Percentiles rank a stretch among this genome's conserved stretches.
Conservation (phyloP, 2,797 vertebrate genomes). For the Tauraco hartlaubi region DNA sequence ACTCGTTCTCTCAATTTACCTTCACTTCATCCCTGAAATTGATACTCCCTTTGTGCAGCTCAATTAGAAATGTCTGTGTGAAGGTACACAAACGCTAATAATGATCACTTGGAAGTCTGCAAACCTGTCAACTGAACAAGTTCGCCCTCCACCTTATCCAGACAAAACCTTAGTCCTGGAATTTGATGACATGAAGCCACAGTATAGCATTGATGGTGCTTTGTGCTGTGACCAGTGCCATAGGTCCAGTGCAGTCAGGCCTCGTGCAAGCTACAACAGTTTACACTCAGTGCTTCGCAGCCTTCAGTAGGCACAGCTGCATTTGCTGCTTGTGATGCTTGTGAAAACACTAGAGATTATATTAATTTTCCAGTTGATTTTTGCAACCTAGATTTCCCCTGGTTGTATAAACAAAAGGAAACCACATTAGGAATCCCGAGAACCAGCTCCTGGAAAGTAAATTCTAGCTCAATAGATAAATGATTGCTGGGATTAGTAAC, state of each 20-base stretch:
- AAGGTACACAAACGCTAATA: background rate
- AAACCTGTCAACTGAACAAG: background rate
- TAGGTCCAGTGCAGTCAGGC: background rate
- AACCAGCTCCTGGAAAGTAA: slow-evolving; percentile 11
- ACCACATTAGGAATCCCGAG: background rate
- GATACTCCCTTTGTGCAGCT: background rate
- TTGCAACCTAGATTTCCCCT: background rate
- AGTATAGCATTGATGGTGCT: background rate
- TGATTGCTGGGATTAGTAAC: background rate
- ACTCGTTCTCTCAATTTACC: background rate
- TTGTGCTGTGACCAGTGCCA: background rate
- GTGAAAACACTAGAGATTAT: background rate
- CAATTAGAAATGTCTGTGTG: background rate
- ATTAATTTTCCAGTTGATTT: background rate
- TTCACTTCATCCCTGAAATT: background rate
- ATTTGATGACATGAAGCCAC: background rate
- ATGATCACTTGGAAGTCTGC: background rate
- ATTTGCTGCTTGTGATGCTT: background rate
- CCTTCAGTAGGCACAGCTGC: background rate
- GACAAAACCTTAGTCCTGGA: background rate
- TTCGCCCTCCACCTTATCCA: background rate
- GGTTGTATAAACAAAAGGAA: background rate
- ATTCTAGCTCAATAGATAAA: background rate
- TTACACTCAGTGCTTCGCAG: background rate
- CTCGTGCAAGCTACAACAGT: background rate